phyloP scores from a whole-genome alignment of 2,888 invertebrate species.

The Phrixothrix hirtus region DNA sequence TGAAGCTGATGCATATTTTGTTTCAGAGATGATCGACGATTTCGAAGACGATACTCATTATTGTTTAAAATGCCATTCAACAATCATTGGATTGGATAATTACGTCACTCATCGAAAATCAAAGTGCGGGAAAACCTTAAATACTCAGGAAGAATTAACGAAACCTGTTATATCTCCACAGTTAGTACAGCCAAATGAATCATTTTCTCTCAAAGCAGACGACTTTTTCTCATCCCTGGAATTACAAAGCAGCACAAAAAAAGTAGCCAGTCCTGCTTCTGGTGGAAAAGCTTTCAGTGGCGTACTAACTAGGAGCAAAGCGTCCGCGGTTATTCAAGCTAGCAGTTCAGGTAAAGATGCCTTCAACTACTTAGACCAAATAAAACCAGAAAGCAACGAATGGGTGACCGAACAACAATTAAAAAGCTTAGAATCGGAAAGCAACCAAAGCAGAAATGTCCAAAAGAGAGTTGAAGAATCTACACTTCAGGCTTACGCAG shows the following conservation, averaged over 20 bases:
- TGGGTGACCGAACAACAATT: conserved; percentile 66
- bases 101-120: conserved; percentile 83
- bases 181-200: conserved; percentile 53
- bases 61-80: conserved; percentile 84
- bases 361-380: conserved; percentile 35
- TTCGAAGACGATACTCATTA: conserved; percentile 84
- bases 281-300: conserved; percentile 55
- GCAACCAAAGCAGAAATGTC: conserved; percentile 61
- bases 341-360: conserved; percentile 37
- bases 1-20: too few relatives aligned
- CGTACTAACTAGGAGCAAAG: conserved; percentile 56
- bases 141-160: conserved; percentile 37
- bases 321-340: conserved; percentile 51
- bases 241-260: conserved; percentile 72
- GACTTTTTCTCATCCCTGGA: conserved; percentile 86
- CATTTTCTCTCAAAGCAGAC: conserved; percentile 74
- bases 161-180: conserved; percentile 48
- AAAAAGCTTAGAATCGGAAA: conserved; percentile 61
- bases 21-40: conserved; percentile 62
- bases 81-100: conserved; percentile 82
- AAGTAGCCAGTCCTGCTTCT: conserved; percentile 53
- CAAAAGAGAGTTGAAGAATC: conserved; percentile 44
- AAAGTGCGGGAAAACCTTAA: conserved; percentile 61
- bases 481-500: conserved; percentile 47
- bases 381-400: conserved; percentile 60